These are phyloP conservation scores for Listronotus bonariensis DNA, from an alignment of 1,140 invertebrate genomes.

Conservation along the genomic window DNA sequence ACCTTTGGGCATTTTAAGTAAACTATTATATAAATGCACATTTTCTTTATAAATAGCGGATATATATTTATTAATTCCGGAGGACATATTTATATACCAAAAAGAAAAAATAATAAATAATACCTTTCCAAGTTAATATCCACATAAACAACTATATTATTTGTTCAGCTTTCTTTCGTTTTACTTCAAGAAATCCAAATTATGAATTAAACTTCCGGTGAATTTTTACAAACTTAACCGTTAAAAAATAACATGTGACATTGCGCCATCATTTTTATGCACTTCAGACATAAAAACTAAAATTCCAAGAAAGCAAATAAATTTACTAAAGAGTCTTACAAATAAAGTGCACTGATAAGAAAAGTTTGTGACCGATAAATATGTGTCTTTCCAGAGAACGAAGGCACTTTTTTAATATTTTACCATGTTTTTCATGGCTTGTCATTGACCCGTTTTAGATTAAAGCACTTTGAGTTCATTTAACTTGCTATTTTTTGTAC, in stretches of 20 bases:
- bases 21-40: too few species aligned
- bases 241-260: conserved; percentile 16
- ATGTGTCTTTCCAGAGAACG: conserved; percentile 35
- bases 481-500: conserved; percentile 41
- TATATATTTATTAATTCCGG: too few species aligned
- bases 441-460: conserved; percentile 47
- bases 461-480: conserved; percentile 33
- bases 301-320: conserved; percentile 28
- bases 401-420: conserved; percentile 39
- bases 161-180: not conserved
- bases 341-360: conserved; percentile 35
- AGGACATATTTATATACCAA: too few species aligned
- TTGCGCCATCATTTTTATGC: conserved; percentile 18
- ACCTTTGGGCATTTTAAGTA: too few species aligned
- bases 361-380: conserved; percentile 44
- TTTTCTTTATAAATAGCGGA: too few species aligned
- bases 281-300: conserved; percentile 26
- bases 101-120: too few species aligned
- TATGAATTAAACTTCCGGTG: conserved; percentile 20
- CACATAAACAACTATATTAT: too few species aligned
- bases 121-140: too few species aligned
- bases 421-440: conserved; percentile 42
- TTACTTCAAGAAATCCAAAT: conserved; percentile 2
- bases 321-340: conserved; percentile 14
- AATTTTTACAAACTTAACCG: conserved; percentile 25